Evolutionary conservation across 2,797 vertebrate genomes (phyloP).

Genomic region (Sandelia bainsii): DNA sequence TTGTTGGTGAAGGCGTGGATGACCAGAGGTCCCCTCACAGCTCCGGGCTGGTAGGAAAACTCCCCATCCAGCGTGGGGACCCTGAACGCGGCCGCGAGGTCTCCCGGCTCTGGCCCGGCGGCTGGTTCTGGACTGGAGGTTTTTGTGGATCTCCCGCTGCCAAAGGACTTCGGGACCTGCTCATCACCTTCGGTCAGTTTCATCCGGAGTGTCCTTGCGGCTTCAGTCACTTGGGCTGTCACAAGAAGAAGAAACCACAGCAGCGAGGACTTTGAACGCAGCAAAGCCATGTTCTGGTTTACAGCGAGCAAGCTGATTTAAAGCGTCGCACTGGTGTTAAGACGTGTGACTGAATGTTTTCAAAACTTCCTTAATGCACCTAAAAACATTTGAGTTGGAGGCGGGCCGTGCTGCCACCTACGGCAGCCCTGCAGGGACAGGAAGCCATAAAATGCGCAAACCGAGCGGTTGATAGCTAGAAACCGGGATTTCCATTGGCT

Average conservation of each 20-base stretch:
- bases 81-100: conserved; percentile 70
- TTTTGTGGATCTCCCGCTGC: neutral
- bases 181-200: conserved; percentile 15
- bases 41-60: conserved; percentile 71
- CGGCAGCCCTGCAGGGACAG: conserved; percentile 30
- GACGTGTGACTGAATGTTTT: neutral
- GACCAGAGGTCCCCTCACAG: conserved; percentile 59
- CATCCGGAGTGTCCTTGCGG: neutral
- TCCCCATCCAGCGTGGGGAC: conserved; percentile 80
- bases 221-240: conserved; percentile 22
- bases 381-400: conserved; percentile 19
- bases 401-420: conserved; percentile 44
- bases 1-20: conserved; percentile 86
- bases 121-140: neutral
- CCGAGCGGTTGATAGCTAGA: too few relatives aligned
- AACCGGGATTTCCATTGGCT: neutral
- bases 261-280: conserved; percentile 20
- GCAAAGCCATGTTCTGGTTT: conserved; percentile 41
- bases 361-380: neutral
- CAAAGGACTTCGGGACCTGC: neutral
- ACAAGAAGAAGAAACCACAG: conserved; percentile 42
- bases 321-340: neutral
- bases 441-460: neutral
- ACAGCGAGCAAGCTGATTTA: too few relatives aligned
- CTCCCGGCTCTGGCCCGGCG: conserved; percentile 75